Evolutionary conservation across 2,888 invertebrate genomes (phyloP), one percentile per base, ranked within the genome.

Genomic region (Conistra vaccinii): DNA sequence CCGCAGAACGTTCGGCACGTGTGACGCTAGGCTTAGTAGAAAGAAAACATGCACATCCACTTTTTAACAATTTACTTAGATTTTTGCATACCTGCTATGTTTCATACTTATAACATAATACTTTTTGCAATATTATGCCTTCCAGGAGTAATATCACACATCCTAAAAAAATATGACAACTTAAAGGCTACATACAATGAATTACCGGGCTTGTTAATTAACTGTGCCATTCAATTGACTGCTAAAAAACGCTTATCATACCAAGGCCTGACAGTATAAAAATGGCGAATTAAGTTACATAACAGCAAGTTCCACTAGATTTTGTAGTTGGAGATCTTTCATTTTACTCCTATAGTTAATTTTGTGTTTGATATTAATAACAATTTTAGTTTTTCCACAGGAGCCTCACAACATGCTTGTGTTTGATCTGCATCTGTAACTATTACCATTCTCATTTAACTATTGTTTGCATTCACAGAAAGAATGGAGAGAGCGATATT

Each of bases 401-500:
- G 81, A 84, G n/a, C 55, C 53, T 73, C 9, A 32, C 62, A 55
- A 70, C 42, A 2, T 80, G 61, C 51, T 83, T 60, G 55, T 76
- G 35, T 81, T 76, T 76, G 57, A 78, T 67, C 68, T 80, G 70
- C 86, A 78, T 74, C 66, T 85, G 76, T 73, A 73, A 80, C 73
- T 74, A 77, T 70, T 81, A 80, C 74, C 76, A 83, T 84, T 84
- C 78, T 83, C 76, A 89, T 85, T 88, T 88, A 88, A 85, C 75
- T 88, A 83, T 89, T 94, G 90, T 95, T 96, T 95, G 89, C 87
- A 92, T 94, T 96, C 97, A 93, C 97, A 99, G 99, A 99, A 99
- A 98, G 99, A 99, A 97, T 99, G 99, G 99, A 98, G 99, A 97
- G 99, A 99, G 97, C 98, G 98, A 96, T 99, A 99, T 97, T 97